Evolutionary conservation across 2,888 invertebrate species (phyloP).

Genomic region (Stenichneumon culpator): DNA sequence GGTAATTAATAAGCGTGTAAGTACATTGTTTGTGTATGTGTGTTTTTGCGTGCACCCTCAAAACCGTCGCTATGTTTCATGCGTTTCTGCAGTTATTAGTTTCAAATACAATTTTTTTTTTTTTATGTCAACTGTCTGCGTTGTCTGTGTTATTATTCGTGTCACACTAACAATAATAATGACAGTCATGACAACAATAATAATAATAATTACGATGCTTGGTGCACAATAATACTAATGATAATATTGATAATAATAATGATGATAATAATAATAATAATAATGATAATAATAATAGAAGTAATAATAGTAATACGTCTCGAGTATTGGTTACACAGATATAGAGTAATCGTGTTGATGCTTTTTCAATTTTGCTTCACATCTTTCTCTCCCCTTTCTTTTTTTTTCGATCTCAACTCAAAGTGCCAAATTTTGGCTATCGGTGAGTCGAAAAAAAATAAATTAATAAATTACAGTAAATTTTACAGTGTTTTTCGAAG

Average conservation of each 20-base stretch:
- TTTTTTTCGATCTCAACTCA: constrained; percentile 35
- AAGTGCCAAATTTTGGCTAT: neutral
- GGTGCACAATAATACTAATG: constrained; percentile 62
- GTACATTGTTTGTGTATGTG: constrained; percentile 12
- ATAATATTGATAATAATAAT: constrained; percentile 60
- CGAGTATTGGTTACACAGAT: constrained; percentile 71
- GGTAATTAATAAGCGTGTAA: neutral
- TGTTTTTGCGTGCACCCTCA: constrained; percentile 46
- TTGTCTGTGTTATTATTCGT: constrained; percentile 61
- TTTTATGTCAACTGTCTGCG: constrained; percentile 16
- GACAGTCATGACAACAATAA: constrained; percentile 63
- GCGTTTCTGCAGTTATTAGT: constrained; percentile 57
- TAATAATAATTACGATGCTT: constrained; percentile 60
- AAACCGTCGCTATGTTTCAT: constrained; percentile 56
- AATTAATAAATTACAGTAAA: neutral
- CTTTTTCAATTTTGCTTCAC: constrained; percentile 68
- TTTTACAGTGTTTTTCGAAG: neutral
- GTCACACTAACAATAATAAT: constrained; percentile 68
- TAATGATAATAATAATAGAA: constrained; percentile 59
- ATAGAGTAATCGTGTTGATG: constrained; percentile 69
- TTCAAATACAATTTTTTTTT: constrained; percentile 5
- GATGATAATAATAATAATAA: constrained; percentile 54
- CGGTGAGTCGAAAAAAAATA: neutral
- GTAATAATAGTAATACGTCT: constrained; percentile 72
- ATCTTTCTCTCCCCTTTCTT: constrained; percentile 47